Conservation (phyloP, 2,888 invertebrate genomes). For the Himalopsyche tibetana region DNA sequence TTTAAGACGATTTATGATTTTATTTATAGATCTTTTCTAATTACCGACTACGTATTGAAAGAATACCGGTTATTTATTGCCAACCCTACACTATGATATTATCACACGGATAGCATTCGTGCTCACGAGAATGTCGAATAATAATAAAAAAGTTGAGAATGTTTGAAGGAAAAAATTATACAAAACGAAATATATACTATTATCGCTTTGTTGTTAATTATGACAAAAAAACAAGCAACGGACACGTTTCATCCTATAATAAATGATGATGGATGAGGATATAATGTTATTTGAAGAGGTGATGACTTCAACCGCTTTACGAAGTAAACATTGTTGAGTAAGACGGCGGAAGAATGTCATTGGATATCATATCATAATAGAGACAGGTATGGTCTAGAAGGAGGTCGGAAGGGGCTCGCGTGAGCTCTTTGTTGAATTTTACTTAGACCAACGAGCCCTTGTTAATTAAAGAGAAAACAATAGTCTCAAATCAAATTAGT, state of each 20-base stretch:
- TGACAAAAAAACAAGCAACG: background rate
- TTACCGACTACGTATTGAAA: too few species aligned
- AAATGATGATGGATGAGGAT: background rate
- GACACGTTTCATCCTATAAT: background rate
- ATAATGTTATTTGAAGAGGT: background rate
- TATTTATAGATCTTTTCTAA: too few species aligned
- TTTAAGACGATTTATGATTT: too few species aligned
- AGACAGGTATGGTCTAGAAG: too few species aligned
- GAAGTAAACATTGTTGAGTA: background rate
- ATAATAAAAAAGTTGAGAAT: background rate
- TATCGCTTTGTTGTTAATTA: conserved; percentile 21
- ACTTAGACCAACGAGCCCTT: too few species aligned
- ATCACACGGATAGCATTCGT: background rate
- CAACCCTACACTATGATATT: conserved; percentile 3
- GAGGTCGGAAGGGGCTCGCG: too few species aligned
- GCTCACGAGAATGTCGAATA: conserved; percentile 2
- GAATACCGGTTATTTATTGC: background rate
- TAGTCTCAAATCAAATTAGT: too few species aligned
- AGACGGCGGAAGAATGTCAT: background rate
- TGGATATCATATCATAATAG: too few species aligned
- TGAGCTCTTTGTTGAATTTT: too few species aligned
- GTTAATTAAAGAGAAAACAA: too few species aligned
- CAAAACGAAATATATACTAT: background rate
- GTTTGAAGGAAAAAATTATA: background rate
- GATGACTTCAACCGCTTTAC: background rate